These are phyloP conservation scores for Melanostigma gelatinosum DNA, from an alignment of 2,113 vertebrate genomes.

Conservation along the genomic window DNA sequence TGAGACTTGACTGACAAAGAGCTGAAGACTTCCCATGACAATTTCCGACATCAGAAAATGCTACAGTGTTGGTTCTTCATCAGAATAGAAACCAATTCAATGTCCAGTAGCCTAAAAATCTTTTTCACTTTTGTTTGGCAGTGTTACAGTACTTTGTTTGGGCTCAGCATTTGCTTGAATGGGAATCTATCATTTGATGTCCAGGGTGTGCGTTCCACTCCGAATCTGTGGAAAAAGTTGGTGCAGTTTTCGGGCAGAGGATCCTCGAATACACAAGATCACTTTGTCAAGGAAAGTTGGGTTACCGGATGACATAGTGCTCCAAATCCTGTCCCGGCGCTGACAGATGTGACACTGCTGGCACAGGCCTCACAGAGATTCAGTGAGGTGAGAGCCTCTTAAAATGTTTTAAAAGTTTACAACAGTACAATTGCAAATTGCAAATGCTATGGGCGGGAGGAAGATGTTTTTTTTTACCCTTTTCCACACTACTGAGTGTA, in stretches of 20 bases:
- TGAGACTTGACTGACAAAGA: slow-evolving; percentile 66
- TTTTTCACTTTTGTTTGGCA: neutral
- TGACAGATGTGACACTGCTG: slow-evolving; percentile 80
- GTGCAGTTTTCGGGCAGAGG: slow-evolving; percentile 77
- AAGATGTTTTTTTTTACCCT: slow-evolving; percentile 71
- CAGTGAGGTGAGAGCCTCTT: slow-evolving; percentile 76
- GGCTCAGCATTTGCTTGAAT: neutral
- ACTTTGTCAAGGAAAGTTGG: slow-evolving; percentile 82
- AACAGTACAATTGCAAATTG: slow-evolving; percentile 48
- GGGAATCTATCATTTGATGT: neutral
- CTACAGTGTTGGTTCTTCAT: slow-evolving; percentile 75
- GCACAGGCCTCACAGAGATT: slow-evolving; percentile 81
- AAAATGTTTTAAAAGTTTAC: neutral
- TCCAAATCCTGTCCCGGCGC: slow-evolving; percentile 80
- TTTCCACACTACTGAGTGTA: slow-evolving; percentile 33
- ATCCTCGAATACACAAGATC: slow-evolving; percentile 78
- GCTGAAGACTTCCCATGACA: slow-evolving; percentile 68
- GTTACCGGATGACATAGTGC: slow-evolving; percentile 83
- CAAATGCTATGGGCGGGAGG: slow-evolving; percentile 79
- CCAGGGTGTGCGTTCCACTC: neutral
- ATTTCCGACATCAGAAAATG: slow-evolving; percentile 78
- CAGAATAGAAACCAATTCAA: neutral
- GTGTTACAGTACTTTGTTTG: neutral
- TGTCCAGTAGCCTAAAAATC: neutral
- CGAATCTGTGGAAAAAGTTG: slow-evolving; percentile 74